Conservation (phyloP, 2,113 vertebrate species). For the Prunella himalayana region DNA sequence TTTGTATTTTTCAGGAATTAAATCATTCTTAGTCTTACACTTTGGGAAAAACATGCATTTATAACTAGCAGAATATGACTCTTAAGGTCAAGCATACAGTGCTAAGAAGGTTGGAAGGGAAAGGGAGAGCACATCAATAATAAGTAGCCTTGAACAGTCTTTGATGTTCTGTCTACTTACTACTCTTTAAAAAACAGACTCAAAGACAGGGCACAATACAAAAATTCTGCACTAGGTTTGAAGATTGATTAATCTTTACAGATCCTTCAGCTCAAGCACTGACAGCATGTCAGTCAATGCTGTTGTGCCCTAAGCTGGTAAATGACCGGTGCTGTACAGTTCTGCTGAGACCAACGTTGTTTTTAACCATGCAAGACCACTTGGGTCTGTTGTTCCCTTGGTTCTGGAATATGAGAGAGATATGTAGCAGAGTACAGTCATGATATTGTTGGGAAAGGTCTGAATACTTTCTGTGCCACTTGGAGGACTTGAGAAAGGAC, state of each 20-base stretch:
- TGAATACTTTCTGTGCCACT: neutral
- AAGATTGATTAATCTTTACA: neutral
- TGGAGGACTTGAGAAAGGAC: neutral
- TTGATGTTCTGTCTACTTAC: neutral
- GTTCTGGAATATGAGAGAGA: neutral
- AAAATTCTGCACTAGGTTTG: neutral
- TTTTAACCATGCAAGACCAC: neutral
- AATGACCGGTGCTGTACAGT: neutral
- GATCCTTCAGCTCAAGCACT: neutral
- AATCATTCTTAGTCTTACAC: neutral
- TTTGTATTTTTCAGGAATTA: neutral
- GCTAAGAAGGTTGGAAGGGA: neutral
- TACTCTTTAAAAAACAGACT: neutral
- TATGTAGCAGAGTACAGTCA: neutral
- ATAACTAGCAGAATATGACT: neutral
- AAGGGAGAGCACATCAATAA: neutral
- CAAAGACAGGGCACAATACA: neutral
- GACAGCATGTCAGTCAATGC: neutral
- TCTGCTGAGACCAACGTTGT: fast-evolving
- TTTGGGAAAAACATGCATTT: neutral
- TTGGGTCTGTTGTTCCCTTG: neutral
- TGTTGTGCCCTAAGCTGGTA: neutral
- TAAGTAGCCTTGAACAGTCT: neutral
- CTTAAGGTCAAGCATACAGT: neutral
- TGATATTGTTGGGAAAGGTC: neutral